Percentiles rank a stretch among this genome's conserved stretches.
phyloP scores from a whole-genome alignment of 2,888 invertebrate species.

The Zhuqinia jingwanae region DNA sequence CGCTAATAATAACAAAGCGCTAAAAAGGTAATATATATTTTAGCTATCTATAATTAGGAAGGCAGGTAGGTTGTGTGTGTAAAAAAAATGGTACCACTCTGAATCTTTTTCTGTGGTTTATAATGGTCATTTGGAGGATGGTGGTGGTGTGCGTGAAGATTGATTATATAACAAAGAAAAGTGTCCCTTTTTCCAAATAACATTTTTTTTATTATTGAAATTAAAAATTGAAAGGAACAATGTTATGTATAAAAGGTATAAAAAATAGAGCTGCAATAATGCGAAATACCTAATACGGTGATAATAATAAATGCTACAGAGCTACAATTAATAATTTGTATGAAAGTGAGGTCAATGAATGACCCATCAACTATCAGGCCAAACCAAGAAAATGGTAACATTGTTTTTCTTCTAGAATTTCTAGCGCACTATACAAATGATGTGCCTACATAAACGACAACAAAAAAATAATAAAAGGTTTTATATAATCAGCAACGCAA shows the following conservation, averaged over 20 bases:
- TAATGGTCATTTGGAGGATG: too few species aligned
- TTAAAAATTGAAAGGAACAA: conserved; percentile 46
- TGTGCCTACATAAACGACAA: background rate
- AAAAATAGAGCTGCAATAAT: background rate
- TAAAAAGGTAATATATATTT: too few species aligned
- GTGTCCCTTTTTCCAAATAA: background rate
- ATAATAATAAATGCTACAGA: background rate
- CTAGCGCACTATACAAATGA: background rate
- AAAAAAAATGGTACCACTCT: too few species aligned
- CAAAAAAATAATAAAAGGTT: background rate
- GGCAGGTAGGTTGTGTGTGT: too few species aligned
- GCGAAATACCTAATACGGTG: background rate
- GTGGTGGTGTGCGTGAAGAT: too few species aligned
- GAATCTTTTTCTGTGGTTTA: too few species aligned
- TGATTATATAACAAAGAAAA: background rate
- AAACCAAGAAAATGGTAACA: background rate
- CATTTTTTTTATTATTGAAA: background rate
- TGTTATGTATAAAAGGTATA: background rate
- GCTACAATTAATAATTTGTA: too few species aligned
- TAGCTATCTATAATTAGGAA: too few species aligned
- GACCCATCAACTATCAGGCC: too few species aligned
- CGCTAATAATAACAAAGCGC: too few species aligned
- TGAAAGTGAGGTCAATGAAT: conserved; percentile 65
- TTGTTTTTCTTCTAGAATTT: background rate
- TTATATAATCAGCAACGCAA: conserved; percentile 10